Evolutionary conservation across 2,888 invertebrate species (phyloP), one percentile per base, ranked within the genome.

Genomic region (Eupithecia pulchellata): DNA sequence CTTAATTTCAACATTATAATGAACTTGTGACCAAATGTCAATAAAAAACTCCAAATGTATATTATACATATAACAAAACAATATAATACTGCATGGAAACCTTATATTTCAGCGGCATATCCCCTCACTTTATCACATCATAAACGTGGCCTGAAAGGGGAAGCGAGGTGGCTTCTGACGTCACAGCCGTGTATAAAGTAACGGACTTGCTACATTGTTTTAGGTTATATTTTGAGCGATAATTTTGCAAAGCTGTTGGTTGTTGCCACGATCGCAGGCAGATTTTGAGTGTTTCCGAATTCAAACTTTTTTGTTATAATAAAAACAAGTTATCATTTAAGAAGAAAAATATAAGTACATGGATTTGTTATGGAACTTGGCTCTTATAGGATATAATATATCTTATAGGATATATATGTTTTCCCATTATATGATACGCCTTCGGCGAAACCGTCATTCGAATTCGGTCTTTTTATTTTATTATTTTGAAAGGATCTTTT

Each of bases 91-190:
- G 60, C 17, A 32, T 17, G 32, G 67, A 71, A 66, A 62, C 57
- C 62, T 55, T 61, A 69, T 70, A 25, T 66, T 62, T 30, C 58
- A 29, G 29, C 55, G 55, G 60, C 58, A 64, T 55, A 27, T 69
- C 75, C 36, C 67, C 69, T 75, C 64, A 60, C 47, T 64, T 74
- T 74, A 71, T 62, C 64, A 63, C 72, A 73, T 73, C 74, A 63
- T 72, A 73, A 69, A 69, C 60, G 72, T 61, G 61, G 34, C 70
- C 65, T 67, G 64, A 68, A 69, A 72, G 73, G 61, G 60, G 70
- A 71, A 58, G 36, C 68, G 66, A 75, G 68, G 71, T 75, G 75
- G 74, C 72, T 63, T 68, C 66, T 77, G 77, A 75, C 77, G 77
- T 77, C 77, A 77, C 62, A 27, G 17, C 69, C 57, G 4, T 66